Conservation (phyloP, 1,140 invertebrate species). For the Brachionus manjavacas region DNA sequence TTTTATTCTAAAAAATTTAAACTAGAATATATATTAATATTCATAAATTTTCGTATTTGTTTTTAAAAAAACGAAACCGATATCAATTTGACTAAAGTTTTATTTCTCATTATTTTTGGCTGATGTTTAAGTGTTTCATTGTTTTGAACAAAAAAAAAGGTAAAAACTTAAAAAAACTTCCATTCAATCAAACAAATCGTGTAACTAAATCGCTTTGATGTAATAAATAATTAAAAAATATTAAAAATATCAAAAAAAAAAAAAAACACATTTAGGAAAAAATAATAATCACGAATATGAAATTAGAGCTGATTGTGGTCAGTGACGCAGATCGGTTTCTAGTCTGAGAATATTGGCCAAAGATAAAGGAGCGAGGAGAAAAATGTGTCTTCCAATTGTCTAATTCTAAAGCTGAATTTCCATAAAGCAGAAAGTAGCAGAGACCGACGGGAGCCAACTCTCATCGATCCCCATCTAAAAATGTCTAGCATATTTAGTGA, state of each 20-base stretch:
- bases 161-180: constrained; percentile 24
- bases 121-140: constrained; percentile 17
- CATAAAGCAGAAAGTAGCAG: neutral
- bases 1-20: constrained; percentile 22
- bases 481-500: too few relatives aligned
- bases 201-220: constrained; percentile 19
- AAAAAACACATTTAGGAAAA: constrained; percentile 9
- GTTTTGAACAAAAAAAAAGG: neutral
- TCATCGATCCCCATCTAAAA: too few relatives aligned
- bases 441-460: neutral
- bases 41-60: neutral
- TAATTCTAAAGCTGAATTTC: neutral
- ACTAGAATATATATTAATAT: constrained; percentile 29
- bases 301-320: neutral
- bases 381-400: neutral
- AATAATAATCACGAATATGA: neutral
- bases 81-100: constrained; percentile 20
- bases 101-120: constrained; percentile 33
- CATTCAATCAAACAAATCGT: constrained; percentile 1
- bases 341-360: neutral
- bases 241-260: neutral
- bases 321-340: neutral
- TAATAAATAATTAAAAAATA: constrained; percentile 27
- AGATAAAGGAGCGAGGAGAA: neutral
- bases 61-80: neutral